Base-by-base conservation (phyloP, 2,113 vertebrate species). In the Crypturellus undulatus region DNA sequence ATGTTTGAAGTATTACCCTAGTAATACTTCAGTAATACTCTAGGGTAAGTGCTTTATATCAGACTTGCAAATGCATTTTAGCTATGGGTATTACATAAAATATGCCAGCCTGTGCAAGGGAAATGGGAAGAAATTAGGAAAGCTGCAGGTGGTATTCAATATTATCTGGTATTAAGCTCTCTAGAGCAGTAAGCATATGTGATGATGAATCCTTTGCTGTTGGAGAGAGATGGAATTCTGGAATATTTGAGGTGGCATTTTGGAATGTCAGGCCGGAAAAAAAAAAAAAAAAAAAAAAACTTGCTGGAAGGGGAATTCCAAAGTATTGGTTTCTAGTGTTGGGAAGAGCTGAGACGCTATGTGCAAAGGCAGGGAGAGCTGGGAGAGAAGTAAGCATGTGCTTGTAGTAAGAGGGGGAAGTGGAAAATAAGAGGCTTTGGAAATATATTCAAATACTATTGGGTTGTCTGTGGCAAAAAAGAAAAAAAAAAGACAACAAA, bases 11-110 rank as follows among this genome's bases (percentile, higher is more conserved):
- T 93, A 71, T 73, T 91, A 16, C 34, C 22, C 22, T 49, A 49
- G 49, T 49, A 49, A 49, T 49, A 49, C 54, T 56, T 56, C 28
- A 56, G 54, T 30, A 56, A 56, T 56, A 56, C 54, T 56, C 15
- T 56, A 82, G 69, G 13, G 79, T 64, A 71, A 32, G 89, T 88
- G 60, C 42, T 90, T 24, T 26, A 0, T 79, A 26, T 91, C 38
- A 87, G 76, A 78, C 64, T 94, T 96, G 60, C 64, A 84, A 81
- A 75, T 90, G 45, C 45, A 22, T 92, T 84, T 90, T 62, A n/a
- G 51, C 45, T 65, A 60, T 20, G 4, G 69, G 17, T 76, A 63
- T 58, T 58, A 32, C 17, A 69, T 36, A 69, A 69, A 87, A 82
- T 32, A 49, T 15, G 4, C 7, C 30, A 79, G 10, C 38, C 79